Percentiles rank a stretch among this genome's conserved stretches.
These are phyloP conservation scores for Poeciliopsis presidionis DNA, from an alignment of 2,797 vertebrate species.

Conservation along the genomic window DNA sequence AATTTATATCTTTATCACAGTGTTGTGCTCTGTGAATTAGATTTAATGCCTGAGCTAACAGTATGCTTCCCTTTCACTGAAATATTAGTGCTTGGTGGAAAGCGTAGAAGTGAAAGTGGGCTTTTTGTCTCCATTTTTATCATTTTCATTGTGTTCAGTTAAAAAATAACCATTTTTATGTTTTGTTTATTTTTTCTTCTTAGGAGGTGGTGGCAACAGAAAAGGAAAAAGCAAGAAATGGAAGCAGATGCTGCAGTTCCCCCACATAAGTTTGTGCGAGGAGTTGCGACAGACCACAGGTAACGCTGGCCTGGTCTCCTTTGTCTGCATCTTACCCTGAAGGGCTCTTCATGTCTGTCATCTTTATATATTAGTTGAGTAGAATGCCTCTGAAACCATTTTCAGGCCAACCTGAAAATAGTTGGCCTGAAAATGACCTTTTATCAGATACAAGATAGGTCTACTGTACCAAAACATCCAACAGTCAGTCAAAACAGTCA, in stretches of 20 bases:
- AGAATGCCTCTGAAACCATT: neutral
- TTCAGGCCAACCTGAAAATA: neutral
- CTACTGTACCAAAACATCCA: neutral
- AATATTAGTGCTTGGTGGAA: neutral
- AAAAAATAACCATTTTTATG: neutral
- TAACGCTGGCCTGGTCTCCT: constrained; percentile 60
- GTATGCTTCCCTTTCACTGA: neutral
- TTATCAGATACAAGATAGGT: neutral
- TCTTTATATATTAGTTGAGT: neutral
- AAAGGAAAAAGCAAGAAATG: constrained; percentile 99
- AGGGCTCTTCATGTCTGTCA: neutral
- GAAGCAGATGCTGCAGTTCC: constrained; percentile 98
- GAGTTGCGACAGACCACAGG: constrained; percentile 91
- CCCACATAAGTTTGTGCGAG: constrained; percentile 94
- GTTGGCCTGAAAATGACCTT: neutral
- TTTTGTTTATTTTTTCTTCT: constrained; percentile 26
- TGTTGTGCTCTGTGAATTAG: neutral
- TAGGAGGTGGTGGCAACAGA: constrained; percentile 94
- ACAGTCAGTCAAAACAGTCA: no score
- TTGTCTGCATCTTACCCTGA: neutral
- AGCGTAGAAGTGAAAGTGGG: neutral
- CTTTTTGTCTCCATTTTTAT: neutral
- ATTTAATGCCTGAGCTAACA: neutral
- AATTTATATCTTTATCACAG: neutral
- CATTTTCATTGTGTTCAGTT: neutral